These are phyloP conservation scores for Liposcelis brunnea DNA, from an alignment of 2,888 invertebrate species.

Conservation along the genomic window DNA sequence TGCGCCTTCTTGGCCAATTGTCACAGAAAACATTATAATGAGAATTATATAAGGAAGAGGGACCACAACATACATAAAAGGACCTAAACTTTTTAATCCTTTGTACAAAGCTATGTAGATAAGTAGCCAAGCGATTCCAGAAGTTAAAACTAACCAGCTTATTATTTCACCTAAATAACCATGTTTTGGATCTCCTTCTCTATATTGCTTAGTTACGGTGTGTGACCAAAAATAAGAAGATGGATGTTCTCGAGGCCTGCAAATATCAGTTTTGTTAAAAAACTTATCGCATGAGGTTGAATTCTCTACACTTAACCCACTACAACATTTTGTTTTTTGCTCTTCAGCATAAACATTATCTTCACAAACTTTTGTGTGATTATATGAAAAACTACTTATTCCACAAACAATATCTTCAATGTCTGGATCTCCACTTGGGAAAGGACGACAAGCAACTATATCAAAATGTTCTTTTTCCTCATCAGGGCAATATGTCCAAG, in stretches of 20 bases:
- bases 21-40: background rate
- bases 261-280: background rate
- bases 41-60: background rate
- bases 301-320: too few relatives aligned
- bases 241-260: background rate
- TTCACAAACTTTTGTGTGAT: too few relatives aligned
- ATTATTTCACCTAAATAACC: background rate
- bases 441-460: background rate
- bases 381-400: too few relatives aligned
- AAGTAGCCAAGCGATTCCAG: background rate
- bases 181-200: background rate
- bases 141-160: background rate
- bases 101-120: background rate
- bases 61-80: background rate
- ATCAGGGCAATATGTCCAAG: background rate
- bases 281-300: background rate
- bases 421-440: too few relatives aligned
- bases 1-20: background rate
- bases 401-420: too few relatives aligned
- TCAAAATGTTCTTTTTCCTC: background rate
- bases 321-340: too few relatives aligned
- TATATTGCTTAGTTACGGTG: background rate
- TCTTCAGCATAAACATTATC: too few relatives aligned
- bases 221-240: background rate
- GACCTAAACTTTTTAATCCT: background rate